A percentile compares a stretch with the other conserved stretches of the same genome.
Evolutionary conservation across 2,113 vertebrate species (phyloP).

Genomic region (Accipiter cooperii): DNA sequence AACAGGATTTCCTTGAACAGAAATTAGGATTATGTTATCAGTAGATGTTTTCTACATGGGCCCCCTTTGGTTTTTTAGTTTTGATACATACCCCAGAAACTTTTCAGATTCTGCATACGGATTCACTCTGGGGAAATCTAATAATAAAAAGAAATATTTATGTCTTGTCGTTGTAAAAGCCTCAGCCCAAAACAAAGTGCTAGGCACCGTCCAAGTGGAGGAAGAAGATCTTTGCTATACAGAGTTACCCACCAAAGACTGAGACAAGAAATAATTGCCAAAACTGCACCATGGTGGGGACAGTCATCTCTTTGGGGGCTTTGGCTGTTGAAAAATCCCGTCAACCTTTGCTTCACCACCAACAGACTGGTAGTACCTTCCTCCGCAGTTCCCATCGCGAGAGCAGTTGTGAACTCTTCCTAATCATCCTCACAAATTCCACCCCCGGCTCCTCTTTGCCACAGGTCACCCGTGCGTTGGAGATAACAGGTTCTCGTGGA

Average conservation of each 20-base stretch:
- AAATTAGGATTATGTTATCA: neutral
- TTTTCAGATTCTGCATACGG: neutral
- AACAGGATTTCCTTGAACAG: neutral
- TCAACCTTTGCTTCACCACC: neutral
- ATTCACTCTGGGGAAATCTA: neutral
- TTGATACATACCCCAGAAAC: neutral
- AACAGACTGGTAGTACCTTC: neutral
- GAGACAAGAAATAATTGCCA: neutral
- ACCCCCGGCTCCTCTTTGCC: neutral
- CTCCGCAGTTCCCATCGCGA: neutral
- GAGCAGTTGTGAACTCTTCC: neutral
- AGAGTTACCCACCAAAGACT: neutral
- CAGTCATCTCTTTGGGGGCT: neutral
- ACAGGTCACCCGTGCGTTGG: accelerated
- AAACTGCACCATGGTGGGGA: neutral
- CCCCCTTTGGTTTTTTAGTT: neutral
- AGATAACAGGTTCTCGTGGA: neutral
- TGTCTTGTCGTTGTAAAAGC: neutral
- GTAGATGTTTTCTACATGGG: accelerated
- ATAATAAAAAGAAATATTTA: neutral
- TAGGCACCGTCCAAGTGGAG: neutral
- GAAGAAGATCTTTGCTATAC: neutral
- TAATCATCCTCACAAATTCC: too few relatives aligned
- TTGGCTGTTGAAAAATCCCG: neutral
- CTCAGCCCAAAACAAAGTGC: neutral